These are phyloP conservation scores for Echinometra lucunter DNA, from an alignment of 53 echinoderm and acorn worm genomes.

Conservation along the genomic window DNA sequence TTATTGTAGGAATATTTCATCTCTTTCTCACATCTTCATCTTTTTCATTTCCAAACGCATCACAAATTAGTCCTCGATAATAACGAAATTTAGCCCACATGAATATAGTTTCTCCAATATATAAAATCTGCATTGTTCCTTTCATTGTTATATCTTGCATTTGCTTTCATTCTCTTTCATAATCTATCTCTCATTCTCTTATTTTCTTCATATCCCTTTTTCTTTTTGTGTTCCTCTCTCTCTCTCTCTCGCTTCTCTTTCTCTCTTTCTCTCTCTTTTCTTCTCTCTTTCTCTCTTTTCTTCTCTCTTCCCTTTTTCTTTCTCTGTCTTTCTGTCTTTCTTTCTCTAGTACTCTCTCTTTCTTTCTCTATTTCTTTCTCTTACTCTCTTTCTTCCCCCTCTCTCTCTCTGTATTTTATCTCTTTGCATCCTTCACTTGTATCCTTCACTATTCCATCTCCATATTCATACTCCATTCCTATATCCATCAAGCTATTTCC, in stretches of 20 bases:
- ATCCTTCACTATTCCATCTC: not conserved
- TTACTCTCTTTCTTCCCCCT: not conserved
- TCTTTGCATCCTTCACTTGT: not conserved
- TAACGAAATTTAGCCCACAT: too few relatives aligned
- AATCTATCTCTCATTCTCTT: not conserved
- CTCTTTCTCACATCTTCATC: too few relatives aligned
- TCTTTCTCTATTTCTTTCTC: not conserved
- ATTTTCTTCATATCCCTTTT: not conserved
- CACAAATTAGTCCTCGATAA: too few relatives aligned
- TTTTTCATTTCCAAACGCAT: too few relatives aligned
- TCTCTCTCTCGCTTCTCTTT: too few relatives aligned
- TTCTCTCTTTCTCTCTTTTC: not conserved
- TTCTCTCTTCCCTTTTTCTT: not conserved
- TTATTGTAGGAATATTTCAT: too few relatives aligned
- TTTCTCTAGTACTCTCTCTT: not conserved
- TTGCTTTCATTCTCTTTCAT: too few relatives aligned
- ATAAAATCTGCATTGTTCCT: not conserved
- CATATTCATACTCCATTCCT: conserved; percentile 11
- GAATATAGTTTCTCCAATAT: too few relatives aligned
- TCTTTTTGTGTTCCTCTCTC: not conserved
- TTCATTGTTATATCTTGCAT: not conserved
- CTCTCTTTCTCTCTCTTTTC: not conserved
- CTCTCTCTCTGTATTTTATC: not conserved
- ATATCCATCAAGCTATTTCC: not conserved
- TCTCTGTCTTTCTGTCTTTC: not conserved